Base-by-base conservation (phyloP, 2,113 vertebrate genomes). In the Geococcyx californianus region DNA sequence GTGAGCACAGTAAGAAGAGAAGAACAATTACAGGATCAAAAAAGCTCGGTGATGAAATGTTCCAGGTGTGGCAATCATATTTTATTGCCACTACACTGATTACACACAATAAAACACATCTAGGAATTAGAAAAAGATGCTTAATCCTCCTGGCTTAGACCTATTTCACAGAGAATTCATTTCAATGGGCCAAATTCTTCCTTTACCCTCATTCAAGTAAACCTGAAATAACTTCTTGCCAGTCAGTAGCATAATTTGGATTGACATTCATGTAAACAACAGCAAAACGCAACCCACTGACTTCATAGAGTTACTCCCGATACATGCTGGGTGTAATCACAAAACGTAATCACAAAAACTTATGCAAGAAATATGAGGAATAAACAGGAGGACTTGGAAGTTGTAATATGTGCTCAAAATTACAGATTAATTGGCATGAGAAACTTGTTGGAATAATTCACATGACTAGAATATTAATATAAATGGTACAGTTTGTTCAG, bases 81-180 rank as follows among this genome's bases (percentile, higher is more conserved):
- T 97, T 94, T 96, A 94, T 85, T 92, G 82, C 81, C 78, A 84
- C 84, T 93, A 94, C 72, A 79, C 89, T 56, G 88, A 87, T 92
- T 93, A 94, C 89, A 77, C 59, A 85, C 81, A 92, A 69, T 88
- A 68, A 92, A 95, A 91, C 88, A 93, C 90, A 94, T 94, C 76
- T 54, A 96, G 90, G 90, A 95, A 94, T 97, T 96, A 96, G 77
- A 92, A 82, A 92, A 94, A 96, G 88, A 90, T 66, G 54, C 56
- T 92, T 94, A 93, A 92, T 92, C 86, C 69, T 93, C 44, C 66
- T 90, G 89, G 80, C 52, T 69, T 45, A 87, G 93, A 84, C 91
- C 73, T 94, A 58, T 94, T 96, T 92, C 58, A 51, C 92, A 87
- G 28, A 95, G 69, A 92, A 90, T 86, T 94, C 18, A 73, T 93